These are phyloP conservation scores for Botrylloides violaceus DNA, from an alignment of 23 tunicate species.

Conservation along the genomic window DNA sequence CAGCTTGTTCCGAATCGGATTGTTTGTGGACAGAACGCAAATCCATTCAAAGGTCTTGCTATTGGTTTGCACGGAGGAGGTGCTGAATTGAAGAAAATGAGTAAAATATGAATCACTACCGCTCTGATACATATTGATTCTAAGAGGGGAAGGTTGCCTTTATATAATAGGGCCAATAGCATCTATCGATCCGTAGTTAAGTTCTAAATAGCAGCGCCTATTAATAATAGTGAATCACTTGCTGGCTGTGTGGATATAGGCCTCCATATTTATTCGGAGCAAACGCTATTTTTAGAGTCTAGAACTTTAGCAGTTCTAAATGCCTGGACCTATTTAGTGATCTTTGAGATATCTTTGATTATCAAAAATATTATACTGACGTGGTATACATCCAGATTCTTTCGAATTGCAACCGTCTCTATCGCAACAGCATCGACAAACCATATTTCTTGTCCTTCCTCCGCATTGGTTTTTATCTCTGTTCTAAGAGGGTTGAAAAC, in stretches of 20 bases:
- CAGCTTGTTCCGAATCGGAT: conserved; percentile 13
- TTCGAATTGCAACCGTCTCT: conserved; percentile 18
- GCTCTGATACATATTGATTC: not conserved
- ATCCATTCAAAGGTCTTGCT: not conserved
- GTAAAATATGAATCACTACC: not conserved
- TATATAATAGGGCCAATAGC: too few species aligned
- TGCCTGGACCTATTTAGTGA: too few species aligned
- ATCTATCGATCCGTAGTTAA: too few species aligned
- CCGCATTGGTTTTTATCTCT: conserved; percentile 17
- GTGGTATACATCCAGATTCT: conserved; percentile 23
- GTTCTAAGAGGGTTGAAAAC: not conserved
- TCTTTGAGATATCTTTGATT: too few species aligned
- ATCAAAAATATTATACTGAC: not conserved
- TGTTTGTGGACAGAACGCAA: not conserved
- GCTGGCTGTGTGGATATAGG: too few species aligned
- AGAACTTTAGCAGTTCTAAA: too few species aligned
- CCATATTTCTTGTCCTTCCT: not conserved
- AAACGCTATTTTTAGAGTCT: too few species aligned
- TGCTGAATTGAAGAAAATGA: not conserved
- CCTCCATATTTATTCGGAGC: too few species aligned
- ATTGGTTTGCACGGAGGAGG: conserved; percentile 18
- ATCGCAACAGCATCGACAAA: conserved; percentile 22
- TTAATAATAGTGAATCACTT: too few species aligned
- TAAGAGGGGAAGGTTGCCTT: too few species aligned
- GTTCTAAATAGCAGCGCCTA: too few species aligned